Percentiles rank a stretch among this genome's conserved stretches.
These are phyloP conservation scores for Cryptoblepharus egeriae DNA, from an alignment of 2,797 vertebrate genomes.

Conservation along the genomic window DNA sequence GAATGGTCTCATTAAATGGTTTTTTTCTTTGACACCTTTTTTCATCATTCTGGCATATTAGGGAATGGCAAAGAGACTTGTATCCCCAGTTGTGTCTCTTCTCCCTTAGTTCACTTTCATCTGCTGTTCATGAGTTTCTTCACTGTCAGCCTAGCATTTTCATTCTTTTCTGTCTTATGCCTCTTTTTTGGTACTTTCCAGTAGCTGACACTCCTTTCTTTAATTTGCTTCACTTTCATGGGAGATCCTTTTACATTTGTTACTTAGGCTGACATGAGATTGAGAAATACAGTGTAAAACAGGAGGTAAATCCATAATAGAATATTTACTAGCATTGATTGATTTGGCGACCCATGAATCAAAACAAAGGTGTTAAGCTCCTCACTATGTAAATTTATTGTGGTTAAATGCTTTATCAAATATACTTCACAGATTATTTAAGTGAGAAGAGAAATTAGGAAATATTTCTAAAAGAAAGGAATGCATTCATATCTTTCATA, in stretches of 20 bases:
- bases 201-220: not conserved
- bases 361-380: not conserved
- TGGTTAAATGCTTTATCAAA: conserved; percentile 10
- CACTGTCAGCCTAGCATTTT: not conserved
- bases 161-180: conserved; percentile 5
- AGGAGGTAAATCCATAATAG: not conserved
- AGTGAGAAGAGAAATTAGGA: conserved; percentile 20
- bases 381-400: not conserved
- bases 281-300: not conserved
- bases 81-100: conserved; percentile 29
- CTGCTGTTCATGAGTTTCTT: not conserved
- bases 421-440: conserved; percentile 14
- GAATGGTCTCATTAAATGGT: not conserved
- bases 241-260: not conserved
- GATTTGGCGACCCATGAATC: accelerated
- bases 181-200: not conserved
- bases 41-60: conserved; percentile 10
- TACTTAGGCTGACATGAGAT: conserved; percentile 9
- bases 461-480: not conserved
- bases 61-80: not conserved
- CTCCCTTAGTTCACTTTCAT: not conserved
- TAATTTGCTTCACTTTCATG: conserved; percentile 25
- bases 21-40: conserved; percentile 5
- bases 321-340: not conserved
- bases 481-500: not conserved